Percentiles rank a stretch among this genome's conserved stretches.
Evolutionary conservation across 2,888 invertebrate species (phyloP).

Genomic region (Ophion ellenae): DNA sequence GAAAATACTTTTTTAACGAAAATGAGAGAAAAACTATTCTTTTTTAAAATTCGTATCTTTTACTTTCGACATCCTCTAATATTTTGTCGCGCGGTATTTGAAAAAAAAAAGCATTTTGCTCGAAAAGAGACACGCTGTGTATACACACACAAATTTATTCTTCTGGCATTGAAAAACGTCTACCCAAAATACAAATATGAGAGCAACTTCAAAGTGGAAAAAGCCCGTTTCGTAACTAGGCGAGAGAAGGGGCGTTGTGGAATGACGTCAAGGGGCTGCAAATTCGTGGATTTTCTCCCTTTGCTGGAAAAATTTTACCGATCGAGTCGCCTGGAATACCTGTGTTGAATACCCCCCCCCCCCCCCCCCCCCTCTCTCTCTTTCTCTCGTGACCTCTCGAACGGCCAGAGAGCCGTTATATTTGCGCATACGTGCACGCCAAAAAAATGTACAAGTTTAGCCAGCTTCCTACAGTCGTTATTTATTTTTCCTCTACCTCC

Average conservation of each 20-base stretch:
- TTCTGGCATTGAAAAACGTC: not conserved
- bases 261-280: not conserved
- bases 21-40: too few species aligned
- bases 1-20: too few species aligned
- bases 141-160: too few species aligned
- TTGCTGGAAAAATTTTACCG: not conserved
- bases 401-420: constrained; percentile 15
- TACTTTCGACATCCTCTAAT: too few species aligned
- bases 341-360: not conserved
- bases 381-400: constrained; percentile 9
- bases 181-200: not conserved
- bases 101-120: too few species aligned
- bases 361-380: not conserved
- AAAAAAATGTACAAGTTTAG: constrained; percentile 8
- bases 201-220: not conserved
- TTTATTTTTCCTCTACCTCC: constrained; percentile 5
- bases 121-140: too few species aligned
- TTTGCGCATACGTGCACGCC: constrained; percentile 4
- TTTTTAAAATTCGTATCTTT: too few species aligned
- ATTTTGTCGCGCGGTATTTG: too few species aligned
- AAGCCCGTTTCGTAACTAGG: too few species aligned
- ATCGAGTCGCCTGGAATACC: not conserved
- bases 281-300: constrained; percentile 5
- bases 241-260: not conserved
- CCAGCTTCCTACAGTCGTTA: not conserved